These are phyloP conservation scores for Buteo buteo DNA, from an alignment of 2,113 vertebrate genomes.

Conservation along the genomic window DNA sequence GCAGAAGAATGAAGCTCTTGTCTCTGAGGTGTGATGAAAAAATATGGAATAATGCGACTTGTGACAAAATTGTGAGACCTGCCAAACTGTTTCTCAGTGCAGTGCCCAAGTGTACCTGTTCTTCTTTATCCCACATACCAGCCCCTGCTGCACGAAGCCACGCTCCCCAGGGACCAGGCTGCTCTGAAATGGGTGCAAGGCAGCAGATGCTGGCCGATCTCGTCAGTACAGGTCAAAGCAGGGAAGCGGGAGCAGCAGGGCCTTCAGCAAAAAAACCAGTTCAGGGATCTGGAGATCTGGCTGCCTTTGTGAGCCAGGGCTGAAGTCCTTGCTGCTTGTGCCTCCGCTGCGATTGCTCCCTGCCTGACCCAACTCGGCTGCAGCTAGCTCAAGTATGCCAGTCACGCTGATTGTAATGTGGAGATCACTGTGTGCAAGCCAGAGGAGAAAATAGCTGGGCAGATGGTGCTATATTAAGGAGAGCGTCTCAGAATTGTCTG, in stretches of 20 bases:
- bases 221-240: conserved; percentile 15
- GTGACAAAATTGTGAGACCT: not conserved
- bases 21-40: not conserved
- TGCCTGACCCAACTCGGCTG: not conserved
- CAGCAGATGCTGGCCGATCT: not conserved
- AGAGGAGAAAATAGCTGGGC: conserved; percentile 50
- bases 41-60: not conserved
- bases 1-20: not conserved
- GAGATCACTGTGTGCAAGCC: conserved; percentile 7
- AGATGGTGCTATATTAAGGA: conserved; percentile 60
- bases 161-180: not conserved
- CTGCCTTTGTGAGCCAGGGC: not conserved
- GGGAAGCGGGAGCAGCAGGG: not conserved
- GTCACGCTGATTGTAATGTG: conserved; percentile 21
- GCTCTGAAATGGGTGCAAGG: not conserved
- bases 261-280: not conserved
- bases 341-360: not conserved
- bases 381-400: conserved; percentile 48
- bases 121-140: not conserved
- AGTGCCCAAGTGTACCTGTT: not conserved
- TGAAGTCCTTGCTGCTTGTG: not conserved
- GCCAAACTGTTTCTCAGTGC: not conserved
- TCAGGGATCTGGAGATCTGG: not conserved
- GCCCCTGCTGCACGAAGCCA: not conserved
- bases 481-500: conserved; percentile 38